Evolutionary conservation across 2,888 invertebrate genomes (phyloP).

Genomic region (Clepsis dumicolana): DNA sequence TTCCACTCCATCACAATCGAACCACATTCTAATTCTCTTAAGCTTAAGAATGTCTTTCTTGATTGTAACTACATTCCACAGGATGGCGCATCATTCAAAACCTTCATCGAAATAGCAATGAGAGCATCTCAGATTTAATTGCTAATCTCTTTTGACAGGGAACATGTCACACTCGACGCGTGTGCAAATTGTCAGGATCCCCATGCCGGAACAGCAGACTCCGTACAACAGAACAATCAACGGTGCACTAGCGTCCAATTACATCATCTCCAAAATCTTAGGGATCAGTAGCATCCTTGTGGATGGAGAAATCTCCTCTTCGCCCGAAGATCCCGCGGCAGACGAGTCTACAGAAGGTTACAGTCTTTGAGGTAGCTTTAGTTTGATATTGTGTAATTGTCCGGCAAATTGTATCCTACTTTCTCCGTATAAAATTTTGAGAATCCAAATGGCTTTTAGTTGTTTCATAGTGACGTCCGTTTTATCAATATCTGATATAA

Average conservation of each 20-base stretch:
- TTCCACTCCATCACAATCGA: too few species aligned
- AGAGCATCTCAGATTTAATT: background rate
- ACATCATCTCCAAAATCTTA: slow-evolving; percentile 60
- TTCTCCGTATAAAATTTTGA: slow-evolving; percentile 22
- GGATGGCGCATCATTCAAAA: too few species aligned
- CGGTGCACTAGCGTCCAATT: slow-evolving; percentile 58
- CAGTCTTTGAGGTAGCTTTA: slow-evolving; percentile 6
- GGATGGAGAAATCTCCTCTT: background rate
- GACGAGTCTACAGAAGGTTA: background rate
- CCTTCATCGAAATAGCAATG: too few species aligned
- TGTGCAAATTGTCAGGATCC: slow-evolving; percentile 1
- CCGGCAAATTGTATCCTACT: background rate
- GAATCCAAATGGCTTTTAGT: slow-evolving; percentile 4
- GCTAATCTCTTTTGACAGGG: background rate
- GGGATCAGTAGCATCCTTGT: slow-evolving; percentile 45
- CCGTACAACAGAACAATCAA: slow-evolving; percentile 61
- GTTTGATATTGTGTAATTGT: slow-evolving; percentile 7
- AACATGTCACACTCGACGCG: background rate
- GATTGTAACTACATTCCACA: too few species aligned
- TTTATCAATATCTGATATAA: too few species aligned
- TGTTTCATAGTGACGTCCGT: background rate
- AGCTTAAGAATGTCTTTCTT: too few species aligned
- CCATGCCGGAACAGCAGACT: slow-evolving; percentile 57
- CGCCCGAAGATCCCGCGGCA: background rate
- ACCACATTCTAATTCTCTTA: too few species aligned